These are phyloP conservation scores for Megalops atlanticus DNA, from an alignment of 2,113 vertebrate species.

Conservation along the genomic window DNA sequence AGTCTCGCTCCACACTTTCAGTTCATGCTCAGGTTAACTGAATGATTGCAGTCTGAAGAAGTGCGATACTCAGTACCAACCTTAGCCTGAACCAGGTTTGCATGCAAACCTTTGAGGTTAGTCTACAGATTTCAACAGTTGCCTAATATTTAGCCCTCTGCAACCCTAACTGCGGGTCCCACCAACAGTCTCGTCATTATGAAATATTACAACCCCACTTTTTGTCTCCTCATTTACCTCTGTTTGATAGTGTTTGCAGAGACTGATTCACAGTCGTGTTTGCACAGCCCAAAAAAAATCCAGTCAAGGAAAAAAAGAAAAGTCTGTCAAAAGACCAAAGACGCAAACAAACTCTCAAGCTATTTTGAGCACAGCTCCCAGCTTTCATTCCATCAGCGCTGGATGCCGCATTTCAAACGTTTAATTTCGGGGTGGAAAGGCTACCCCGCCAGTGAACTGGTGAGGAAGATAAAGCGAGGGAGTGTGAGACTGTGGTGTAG, in stretches of 20 bases:
- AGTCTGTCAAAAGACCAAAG: slow-evolving; percentile 56
- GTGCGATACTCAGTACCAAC: not conserved
- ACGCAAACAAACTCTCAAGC: slow-evolving; percentile 45
- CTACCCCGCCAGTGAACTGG: slow-evolving; percentile 27
- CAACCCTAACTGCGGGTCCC: slow-evolving; percentile 14
- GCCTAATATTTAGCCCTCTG: slow-evolving; percentile 42
- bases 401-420: slow-evolving; percentile 20
- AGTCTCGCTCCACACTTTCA: no score
- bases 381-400: slow-evolving; percentile 44
- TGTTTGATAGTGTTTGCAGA: slow-evolving; percentile 44
- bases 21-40: not conserved
- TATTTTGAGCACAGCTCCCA: slow-evolving; percentile 57
- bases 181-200: slow-evolving; percentile 60
- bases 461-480: not conserved
- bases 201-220: slow-evolving; percentile 47
- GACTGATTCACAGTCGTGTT: not conserved
- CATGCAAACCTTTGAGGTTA: slow-evolving; percentile 24
- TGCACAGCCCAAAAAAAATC: slow-evolving; percentile 48
- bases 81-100: not conserved
- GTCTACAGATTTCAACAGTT: slow-evolving; percentile 56
- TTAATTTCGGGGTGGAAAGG: not conserved
- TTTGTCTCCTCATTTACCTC: slow-evolving; percentile 42
- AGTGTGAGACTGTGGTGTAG: no score
- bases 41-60: not conserved
- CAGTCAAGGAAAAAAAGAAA: slow-evolving; percentile 43